Evolutionary conservation across 2,113 vertebrate genomes (phyloP), one percentile per base, ranked within the genome.

Genomic region (Ciconia stormi): DNA sequence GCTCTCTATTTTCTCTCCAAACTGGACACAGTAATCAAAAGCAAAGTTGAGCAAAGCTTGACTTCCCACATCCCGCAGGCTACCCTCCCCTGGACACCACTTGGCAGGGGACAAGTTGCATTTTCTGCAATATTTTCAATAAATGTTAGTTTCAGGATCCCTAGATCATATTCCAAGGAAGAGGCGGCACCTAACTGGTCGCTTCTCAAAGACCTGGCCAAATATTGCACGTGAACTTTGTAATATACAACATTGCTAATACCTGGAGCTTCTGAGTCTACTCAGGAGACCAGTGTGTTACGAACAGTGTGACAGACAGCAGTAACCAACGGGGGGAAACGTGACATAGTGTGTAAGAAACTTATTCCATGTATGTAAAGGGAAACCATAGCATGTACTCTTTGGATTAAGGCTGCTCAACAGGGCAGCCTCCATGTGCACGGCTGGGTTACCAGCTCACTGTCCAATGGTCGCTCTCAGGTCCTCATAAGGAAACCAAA

Each of bases 401-500:
- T 87, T 61, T 62, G 72, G 69, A 90, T 90, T 71, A 79, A 74
- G 42, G 78, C 36, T 72, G 69, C 34, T 89, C 4, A 0, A 71
- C 46, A 56, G 30, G 30, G 30, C 49, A 72, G 63, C 21, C 44
- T 80, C 58, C 0, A 0, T 22, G 32, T 63, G 34, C 44, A 16
- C 0, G 17, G 66, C 44, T 63, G 58, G 7, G 36, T 61, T 76
- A 80, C 15, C 74, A 70, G 71, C 82, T 95, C 62, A 8, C 44
- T 52, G 52, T 47, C 86, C 93, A 95, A 42, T 73, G 84, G 49
- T 62, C 0, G 0, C 74, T 73, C 30, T 61, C 30, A n/a, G 92
- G 65, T 86, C 82, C 93, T 87, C 87, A 91, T 65, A 96, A 93
- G 91, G 87, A 97, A 97, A 87, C 30, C 9, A 30, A 79, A 4